A percentile compares a stretch with the other conserved stretches of the same genome.
Evolutionary conservation across 2,113 vertebrate species (phyloP).

Genomic region (Xyliphius kryptos): DNA sequence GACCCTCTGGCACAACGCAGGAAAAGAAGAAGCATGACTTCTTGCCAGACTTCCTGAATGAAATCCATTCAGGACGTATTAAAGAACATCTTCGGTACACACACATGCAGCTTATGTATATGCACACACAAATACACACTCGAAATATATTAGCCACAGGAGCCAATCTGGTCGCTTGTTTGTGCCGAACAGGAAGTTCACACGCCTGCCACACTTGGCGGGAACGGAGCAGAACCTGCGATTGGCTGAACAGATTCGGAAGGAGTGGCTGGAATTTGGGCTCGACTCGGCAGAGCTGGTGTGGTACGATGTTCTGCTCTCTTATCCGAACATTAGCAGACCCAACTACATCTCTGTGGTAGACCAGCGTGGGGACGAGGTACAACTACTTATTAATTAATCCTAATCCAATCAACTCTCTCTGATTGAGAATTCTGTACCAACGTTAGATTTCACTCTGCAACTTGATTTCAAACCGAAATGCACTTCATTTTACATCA

Average conservation of each 20-base stretch:
- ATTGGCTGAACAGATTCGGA: conserved; percentile 78
- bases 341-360: conserved; percentile 86
- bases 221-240: conserved; percentile 79
- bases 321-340: conserved; percentile 77
- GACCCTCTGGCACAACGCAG: conserved; percentile 42
- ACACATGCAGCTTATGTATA: too few relatives aligned
- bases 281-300: conserved; percentile 81
- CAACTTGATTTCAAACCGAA: too few relatives aligned
- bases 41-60: conserved; percentile 70
- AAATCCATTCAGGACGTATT: conserved; percentile 83
- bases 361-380: conserved; percentile 75
- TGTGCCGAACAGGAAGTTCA: conserved; percentile 87
- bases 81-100: conserved; percentile 79
- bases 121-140: too few relatives aligned
- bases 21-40: conserved; percentile 37
- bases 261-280: conserved; percentile 83
- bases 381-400: too few relatives aligned
- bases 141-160: too few relatives aligned
- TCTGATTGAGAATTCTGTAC: too few relatives aligned
- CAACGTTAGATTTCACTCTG: too few relatives aligned
- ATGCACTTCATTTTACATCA: too few relatives aligned
- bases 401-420: too few relatives aligned
- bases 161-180: too few relatives aligned
- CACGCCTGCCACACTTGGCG: conserved; percentile 83
- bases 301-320: conserved; percentile 90